Evolutionary conservation across 1,140 invertebrate genomes (phyloP), one percentile per base, ranked within the genome.

Genomic region (Drosophila serrata): DNA sequence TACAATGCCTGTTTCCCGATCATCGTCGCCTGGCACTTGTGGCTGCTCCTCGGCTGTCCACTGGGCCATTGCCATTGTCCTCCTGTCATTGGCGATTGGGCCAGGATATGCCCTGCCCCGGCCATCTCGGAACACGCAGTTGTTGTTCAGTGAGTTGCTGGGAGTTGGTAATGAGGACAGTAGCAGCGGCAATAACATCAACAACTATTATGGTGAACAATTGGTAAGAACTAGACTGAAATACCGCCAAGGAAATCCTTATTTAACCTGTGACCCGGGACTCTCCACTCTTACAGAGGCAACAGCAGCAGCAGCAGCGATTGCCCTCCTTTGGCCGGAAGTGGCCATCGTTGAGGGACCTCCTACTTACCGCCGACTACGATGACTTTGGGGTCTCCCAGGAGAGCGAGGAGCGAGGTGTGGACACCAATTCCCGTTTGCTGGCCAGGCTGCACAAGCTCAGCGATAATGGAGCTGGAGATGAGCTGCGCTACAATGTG

Each of bases 261-360:
- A 24, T 6, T 24, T 19, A 12, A 19, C 12, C 4, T 12, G 8
- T 1, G 24, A 24, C 24, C 24, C 24, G 24, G 24, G 13, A 17
- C 19, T n/a, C 42, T 17, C 12, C 19, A 17, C 37, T 33, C 22
- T 29, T 65, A 13, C 70, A 87, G 39, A 68, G 55, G n/a, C 80
- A 65, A 27, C 69, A 70, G 43, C 81, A 63, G 17, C 33, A 45
- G 24, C 64, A 62, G 22, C 37, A 58, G n/a, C 49, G 73, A 6
- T 31, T 46, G n/a, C 75, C 73, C 6, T 68, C 78, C 43, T 82
- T 88, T 6, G 65, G 31, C 51, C 65, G 63, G 39, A 92, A 92
- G 39, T 92, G 84, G 90, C 87, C 91, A 0, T 87, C 81, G 17
- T 35, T 92, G 45, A 73, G 81, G 4, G 91, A 92, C 61, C 65